Base-by-base conservation (phyloP, 2,113 vertebrate genomes). In the Mixornis gularis region DNA sequence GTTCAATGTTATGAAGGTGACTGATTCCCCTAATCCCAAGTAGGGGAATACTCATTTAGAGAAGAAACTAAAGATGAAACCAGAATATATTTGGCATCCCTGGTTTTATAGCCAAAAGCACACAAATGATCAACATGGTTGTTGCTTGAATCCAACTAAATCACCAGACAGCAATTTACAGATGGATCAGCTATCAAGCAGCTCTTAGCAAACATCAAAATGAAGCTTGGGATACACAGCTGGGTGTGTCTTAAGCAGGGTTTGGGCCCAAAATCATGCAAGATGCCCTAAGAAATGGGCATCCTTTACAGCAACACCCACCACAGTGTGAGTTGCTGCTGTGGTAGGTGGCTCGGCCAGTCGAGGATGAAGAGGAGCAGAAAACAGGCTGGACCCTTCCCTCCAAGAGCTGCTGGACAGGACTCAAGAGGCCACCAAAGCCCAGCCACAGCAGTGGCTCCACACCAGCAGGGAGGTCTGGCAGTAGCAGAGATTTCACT, bases 101-200 rank as follows among this genome's bases (percentile, higher is more conserved):
- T 36, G 26, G 2, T 13, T 70, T 78, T 56, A 40, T 36, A 68
- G 60, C 43, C 79, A 69, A 68, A 93, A 76, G 22, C 41, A 62
- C 32, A 40, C 13, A 18, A 71, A 87, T 30, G 7, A 34, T 58
- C 1, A 0, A 53, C 5, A 19, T 0, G 1, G 16, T 17, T 49
- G 19, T 70, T 48, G 56, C 41, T 62, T 15, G 4, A 62, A 73
- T 48, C 32, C 55, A 82, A 25, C 40, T 56, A 44, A 72, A 77
- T 44, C 34, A 79, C 16, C 36, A 52, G 52, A 43, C 5, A 73
- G 38, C 21, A 60, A 58, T 32, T 38, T n/a, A 49, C 29, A 74
- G 14, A 25, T n/a, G 6, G 36, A 36, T 52, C 71, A 62, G 2
- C 53, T 17, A 8, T 15, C 26, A 68, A 69, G 38, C 21, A 79